Conservation (phyloP, 2,888 invertebrate species). For the Tenthredo distinguenda region DNA sequence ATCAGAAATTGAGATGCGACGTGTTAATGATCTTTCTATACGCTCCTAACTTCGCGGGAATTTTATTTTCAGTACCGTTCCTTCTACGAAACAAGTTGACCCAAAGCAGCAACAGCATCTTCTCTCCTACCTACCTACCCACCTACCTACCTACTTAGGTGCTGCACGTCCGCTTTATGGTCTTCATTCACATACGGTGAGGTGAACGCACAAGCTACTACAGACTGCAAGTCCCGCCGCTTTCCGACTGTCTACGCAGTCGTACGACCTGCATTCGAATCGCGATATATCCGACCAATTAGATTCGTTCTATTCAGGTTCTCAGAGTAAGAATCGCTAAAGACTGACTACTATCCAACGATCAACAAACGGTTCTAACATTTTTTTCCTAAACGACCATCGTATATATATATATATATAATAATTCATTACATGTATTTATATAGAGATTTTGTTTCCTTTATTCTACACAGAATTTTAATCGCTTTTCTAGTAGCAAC, state of each 20-base stretch:
- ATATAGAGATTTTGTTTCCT: neutral
- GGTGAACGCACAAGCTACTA: neutral
- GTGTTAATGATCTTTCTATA: constrained; percentile 1
- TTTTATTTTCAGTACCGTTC: constrained; percentile 32
- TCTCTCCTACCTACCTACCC: neutral
- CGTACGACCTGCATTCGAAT: constrained; percentile 15
- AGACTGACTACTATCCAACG: neutral
- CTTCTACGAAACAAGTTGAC: constrained; percentile 36
- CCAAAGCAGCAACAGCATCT: constrained; percentile 11
- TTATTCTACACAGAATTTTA: neutral
- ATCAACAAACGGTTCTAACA: constrained; percentile 26
- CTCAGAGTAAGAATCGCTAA: neutral
- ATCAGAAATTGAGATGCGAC: neutral
- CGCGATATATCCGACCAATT: constrained; percentile 1
- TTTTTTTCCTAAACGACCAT: neutral
- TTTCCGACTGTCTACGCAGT: neutral
- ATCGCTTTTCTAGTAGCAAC: neutral
- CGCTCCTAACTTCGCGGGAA: neutral
- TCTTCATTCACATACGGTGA: constrained; percentile 2
- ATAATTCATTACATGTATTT: neutral
- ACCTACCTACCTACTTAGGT: constrained; percentile 17
- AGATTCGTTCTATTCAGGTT: constrained; percentile 30
- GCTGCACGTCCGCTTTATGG: constrained; percentile 23
- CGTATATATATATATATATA: neutral
- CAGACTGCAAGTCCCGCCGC: neutral